Evolutionary conservation across 2,113 vertebrate genomes (phyloP), one percentile per base, ranked within the genome.

Genomic region (Cyphomyrus plagiostoma): DNA sequence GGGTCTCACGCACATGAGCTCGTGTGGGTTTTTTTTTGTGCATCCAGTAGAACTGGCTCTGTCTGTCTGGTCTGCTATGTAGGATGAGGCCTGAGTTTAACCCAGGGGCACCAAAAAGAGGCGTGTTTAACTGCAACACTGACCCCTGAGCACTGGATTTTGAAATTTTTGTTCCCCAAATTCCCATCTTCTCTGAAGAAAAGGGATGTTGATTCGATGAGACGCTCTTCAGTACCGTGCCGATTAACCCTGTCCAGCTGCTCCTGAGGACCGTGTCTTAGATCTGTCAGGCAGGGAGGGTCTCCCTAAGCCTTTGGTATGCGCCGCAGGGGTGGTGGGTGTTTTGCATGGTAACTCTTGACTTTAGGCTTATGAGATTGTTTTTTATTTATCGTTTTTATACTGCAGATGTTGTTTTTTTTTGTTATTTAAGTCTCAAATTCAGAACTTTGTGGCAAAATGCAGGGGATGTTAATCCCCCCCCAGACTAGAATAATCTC

Each of bases 281-380:
- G 92, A 90, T 91, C 91, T 91, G 39, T 88, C 88, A 23, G 90
- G 92, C 77, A 6, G 87, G 89, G 90, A n/a, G 90, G 53, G 92
- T 92, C 93, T 93, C 93, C 90, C 93, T 94, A 93, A 94, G 89
- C 90, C 85, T 53, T 74, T 80, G 94, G 92, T 94, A 93, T 93
- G 93, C 90, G 88, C 89, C 23, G 39, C 90, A 91, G 35, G 53
- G 6, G 30, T 15, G 15, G 50, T 21, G 49, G 21, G 74, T n/a
- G n/a, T 48, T 82, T 21, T 42, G 30, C 45, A 77, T 17, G 23
- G 30, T 30, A 3, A 35, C 88, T 15, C 30, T 53, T 19, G 74
- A 82, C 49, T 23, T 42, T 13, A 19, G 49, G n/a, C 49, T 21
- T 48, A 30, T 35, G 88, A 8, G 19, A 26, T 89, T 42, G 30